Percentiles rank a stretch among this genome's conserved stretches.
Evolutionary conservation across 92 coral and sea anemone genomes (phyloP).

Genomic region (Epizoanthus ramosus): DNA sequence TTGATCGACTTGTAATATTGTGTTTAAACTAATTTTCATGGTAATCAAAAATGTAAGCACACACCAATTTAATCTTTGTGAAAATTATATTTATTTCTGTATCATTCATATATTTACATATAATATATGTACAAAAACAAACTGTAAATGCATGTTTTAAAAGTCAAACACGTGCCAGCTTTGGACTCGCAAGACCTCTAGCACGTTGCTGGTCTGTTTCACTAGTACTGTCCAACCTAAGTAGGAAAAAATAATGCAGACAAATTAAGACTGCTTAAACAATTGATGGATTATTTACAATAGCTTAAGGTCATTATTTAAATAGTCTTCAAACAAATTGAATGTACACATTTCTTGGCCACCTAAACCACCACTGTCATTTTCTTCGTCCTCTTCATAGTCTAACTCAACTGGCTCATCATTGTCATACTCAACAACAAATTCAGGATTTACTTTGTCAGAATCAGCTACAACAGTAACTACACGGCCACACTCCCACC

Average conservation of each 20-base stretch:
- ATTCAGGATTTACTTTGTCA: constrained; percentile 19
- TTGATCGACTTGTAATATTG: neutral
- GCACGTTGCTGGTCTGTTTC: neutral
- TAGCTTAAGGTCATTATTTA: constrained; percentile 15
- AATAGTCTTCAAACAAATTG: constrained; percentile 38
- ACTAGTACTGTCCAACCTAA: constrained; percentile 3
- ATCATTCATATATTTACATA: neutral
- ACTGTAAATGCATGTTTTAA: neutral
- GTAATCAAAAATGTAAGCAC: neutral
- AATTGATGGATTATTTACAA: neutral
- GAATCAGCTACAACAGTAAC: neutral
- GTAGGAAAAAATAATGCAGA: neutral
- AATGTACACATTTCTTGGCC: constrained; percentile 24
- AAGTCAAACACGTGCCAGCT: neutral
- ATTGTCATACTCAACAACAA: constrained; percentile 38
- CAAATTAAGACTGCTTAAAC: neutral
- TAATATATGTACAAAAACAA: neutral
- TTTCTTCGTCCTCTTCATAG: constrained; percentile 27
- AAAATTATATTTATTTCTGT: constrained; percentile 6
- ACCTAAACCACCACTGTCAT: constrained; percentile 12
- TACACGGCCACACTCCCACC: constrained; percentile 41
- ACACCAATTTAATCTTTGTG: constrained; percentile 1
- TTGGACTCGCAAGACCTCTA: neutral
- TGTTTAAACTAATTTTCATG: neutral
- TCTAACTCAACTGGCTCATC: constrained; percentile 29